Conservation (phyloP, 1,140 invertebrate species). For the Pissodes strobi region DNA sequence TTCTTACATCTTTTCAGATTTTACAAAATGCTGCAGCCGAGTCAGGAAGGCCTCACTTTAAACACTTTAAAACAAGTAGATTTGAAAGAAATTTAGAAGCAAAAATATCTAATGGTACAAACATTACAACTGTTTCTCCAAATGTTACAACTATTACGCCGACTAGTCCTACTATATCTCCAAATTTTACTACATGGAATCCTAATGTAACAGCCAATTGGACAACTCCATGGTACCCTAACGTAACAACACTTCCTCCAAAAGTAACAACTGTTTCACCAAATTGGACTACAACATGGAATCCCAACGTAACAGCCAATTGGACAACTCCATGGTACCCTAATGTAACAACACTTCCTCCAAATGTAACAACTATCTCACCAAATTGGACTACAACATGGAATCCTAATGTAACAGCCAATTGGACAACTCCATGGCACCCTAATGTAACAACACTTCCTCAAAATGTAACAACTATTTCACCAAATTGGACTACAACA, state of each 20-base stretch:
- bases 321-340: not conserved
- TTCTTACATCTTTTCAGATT: no score
- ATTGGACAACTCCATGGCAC: slow-evolving; percentile 5
- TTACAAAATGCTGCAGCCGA: no score
- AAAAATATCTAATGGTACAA: no score
- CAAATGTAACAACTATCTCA: not conserved
- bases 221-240: not conserved
- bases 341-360: not conserved
- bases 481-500: not conserved
- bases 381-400: not conserved
- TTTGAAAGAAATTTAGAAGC: no score
- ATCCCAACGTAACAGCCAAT: not conserved
- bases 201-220: no score
- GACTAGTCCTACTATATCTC: no score
- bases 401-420: no score
- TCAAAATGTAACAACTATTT: not conserved
- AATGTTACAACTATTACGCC: not conserved
- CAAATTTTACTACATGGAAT: not conserved
- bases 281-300: slow-evolving; percentile 3
- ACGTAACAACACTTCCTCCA: not conserved
- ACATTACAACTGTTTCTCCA: not conserved
- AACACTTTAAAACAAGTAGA: no score
- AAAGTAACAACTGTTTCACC: not conserved
- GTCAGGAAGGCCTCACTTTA: no score
- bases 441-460: not conserved